Conservation (phyloP, 2,888 invertebrate species). For the Petrolisthes manimaculis region DNA sequence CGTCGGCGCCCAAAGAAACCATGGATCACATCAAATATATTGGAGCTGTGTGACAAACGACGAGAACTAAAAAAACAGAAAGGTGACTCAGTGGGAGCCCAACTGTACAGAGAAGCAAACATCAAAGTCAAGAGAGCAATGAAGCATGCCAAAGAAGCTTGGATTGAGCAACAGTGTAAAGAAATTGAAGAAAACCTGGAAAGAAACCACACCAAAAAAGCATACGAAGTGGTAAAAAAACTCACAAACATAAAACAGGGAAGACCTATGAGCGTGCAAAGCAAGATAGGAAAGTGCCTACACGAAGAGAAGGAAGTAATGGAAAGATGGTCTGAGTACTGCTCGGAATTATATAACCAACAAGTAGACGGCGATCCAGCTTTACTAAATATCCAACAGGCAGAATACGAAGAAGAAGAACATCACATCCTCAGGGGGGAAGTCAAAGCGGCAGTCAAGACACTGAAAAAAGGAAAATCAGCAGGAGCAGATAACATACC, state of each 20-base stretch:
- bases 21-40: not conserved
- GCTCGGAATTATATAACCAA: not conserved
- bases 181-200: not conserved
- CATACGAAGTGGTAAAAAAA: not conserved
- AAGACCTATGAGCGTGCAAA: not conserved
- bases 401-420: not conserved
- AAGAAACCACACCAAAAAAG: not conserved
- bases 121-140: not conserved
- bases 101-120: not conserved
- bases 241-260: not conserved
- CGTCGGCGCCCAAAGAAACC: not conserved
- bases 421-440: no score
- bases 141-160: not conserved
- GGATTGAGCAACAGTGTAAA: not conserved
- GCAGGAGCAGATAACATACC: no score
- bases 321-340: constrained; percentile 18
- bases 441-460: no score
- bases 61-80: not conserved
- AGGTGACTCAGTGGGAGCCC: not conserved
- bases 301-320: not conserved
- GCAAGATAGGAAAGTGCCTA: not conserved
- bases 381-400: not conserved
- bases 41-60: not conserved
- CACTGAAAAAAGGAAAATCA: no score
- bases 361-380: not conserved